Conservation (phyloP, 2,797 vertebrate species). For the Champsocephalus esox region DNA sequence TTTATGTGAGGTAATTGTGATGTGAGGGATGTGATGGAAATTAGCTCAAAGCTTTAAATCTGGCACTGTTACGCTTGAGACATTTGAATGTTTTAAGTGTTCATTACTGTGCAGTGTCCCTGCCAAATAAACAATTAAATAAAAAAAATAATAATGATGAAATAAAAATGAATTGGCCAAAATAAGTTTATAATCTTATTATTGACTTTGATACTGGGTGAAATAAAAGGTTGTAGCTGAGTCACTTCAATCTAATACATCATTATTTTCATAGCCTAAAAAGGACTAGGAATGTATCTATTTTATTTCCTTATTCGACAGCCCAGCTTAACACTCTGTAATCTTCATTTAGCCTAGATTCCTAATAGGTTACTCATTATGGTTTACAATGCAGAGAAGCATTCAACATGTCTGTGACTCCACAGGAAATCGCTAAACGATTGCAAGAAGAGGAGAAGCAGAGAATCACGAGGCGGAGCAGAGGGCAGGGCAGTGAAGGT, state of each 20-base stretch:
- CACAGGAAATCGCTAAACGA: slow-evolving; percentile 85
- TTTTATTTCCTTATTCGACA: background rate
- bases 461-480: slow-evolving; percentile 58
- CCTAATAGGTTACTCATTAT: background rate
- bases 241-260: background rate
- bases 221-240: background rate
- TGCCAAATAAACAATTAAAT: too few relatives aligned
- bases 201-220: background rate
- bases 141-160: too few relatives aligned
- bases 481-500: slow-evolving; percentile 73
- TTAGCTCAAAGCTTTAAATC: too few relatives aligned
- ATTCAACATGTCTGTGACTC: slow-evolving; percentile 16
- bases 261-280: background rate
- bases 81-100: too few relatives aligned
- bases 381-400: background rate
- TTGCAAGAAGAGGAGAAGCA: slow-evolving; percentile 85
- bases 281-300: background rate
- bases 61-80: too few relatives aligned
- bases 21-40: too few relatives aligned
- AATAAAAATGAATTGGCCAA: background rate
- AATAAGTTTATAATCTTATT: background rate
- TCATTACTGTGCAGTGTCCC: too few relatives aligned
- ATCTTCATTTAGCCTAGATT: background rate
- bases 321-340: background rate
- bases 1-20: too few relatives aligned